phyloP scores from a whole-genome alignment of 2,888 invertebrate genomes.

The Drosophila setosimentum region DNA sequence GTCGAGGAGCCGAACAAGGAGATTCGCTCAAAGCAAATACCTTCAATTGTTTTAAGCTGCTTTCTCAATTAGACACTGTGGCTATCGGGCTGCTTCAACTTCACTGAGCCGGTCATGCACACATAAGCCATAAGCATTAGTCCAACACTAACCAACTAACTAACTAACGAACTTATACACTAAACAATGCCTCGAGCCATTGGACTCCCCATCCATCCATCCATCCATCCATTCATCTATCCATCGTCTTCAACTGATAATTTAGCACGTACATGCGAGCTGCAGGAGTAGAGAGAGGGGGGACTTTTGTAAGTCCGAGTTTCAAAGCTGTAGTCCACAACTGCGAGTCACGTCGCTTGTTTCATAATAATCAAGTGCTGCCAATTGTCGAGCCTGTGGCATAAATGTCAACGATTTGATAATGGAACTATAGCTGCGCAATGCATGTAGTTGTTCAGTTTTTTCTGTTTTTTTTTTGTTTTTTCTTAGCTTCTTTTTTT shows the following conservation, averaged over 20 bases:
- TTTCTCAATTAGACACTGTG: slow-evolving; percentile 66
- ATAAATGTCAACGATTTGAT: slow-evolving; percentile 80
- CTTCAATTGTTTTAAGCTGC: slow-evolving; percentile 74
- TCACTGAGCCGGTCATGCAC: slow-evolving; percentile 33
- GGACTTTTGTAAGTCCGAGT: slow-evolving; percentile 4
- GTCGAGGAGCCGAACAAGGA: slow-evolving; percentile 24
- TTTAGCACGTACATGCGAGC: slow-evolving; percentile 61
- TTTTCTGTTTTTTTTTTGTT: neutral
- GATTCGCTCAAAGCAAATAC: slow-evolving; percentile 56
- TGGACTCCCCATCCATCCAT: neutral
- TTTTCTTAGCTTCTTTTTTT: neutral
- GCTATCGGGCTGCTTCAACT: slow-evolving; percentile 51
- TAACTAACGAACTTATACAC: slow-evolving; percentile 74
- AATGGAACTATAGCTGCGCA: slow-evolving; percentile 56
- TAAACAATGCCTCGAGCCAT: slow-evolving; percentile 71
- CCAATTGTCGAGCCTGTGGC: slow-evolving; percentile 69
- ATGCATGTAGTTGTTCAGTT: neutral
- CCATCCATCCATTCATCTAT: neutral
- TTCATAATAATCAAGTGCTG: slow-evolving; percentile 74
- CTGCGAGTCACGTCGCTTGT: slow-evolving; percentile 65
- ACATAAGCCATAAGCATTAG: slow-evolving; percentile 11
- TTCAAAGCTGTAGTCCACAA: slow-evolving; percentile 1
- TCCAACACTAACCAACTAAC: slow-evolving; percentile 45
- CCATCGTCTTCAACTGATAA: slow-evolving; percentile 53
- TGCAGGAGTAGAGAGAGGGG: neutral